A percentile compares a stretch with the other conserved stretches of the same genome.
Evolutionary conservation across 2,797 vertebrate genomes (phyloP).

Genomic region (Sebastes minor): DNA sequence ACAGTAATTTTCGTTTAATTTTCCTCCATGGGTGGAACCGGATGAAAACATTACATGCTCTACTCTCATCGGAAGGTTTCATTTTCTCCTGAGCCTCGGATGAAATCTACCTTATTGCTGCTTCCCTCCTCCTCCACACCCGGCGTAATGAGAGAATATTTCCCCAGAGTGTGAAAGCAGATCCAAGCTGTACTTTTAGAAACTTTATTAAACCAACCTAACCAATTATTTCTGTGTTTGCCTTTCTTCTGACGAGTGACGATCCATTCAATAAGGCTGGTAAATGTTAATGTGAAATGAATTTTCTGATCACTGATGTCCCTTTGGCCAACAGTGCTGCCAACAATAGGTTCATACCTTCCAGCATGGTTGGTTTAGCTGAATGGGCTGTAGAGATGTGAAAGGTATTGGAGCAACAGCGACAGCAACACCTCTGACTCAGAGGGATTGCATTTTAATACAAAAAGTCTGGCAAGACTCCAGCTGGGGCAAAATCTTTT

Average conservation of each 20-base stretch:
- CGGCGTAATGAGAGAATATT: conserved; percentile 83
- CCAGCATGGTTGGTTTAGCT: conserved; percentile 8
- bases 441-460: conserved; percentile 65
- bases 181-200: conserved; percentile 74
- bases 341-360: conserved; percentile 27
- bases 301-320: conserved; percentile 36
- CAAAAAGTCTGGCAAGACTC: conserved; percentile 53
- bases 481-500: conserved; percentile 64
- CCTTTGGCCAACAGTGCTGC: background rate
- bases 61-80: conserved; percentile 74
- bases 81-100: conserved; percentile 74
- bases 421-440: conserved; percentile 36
- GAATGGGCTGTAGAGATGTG: conserved; percentile 4
- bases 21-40: conserved; percentile 65
- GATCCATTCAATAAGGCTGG: conserved; percentile 48
- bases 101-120: conserved; percentile 80
- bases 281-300: conserved; percentile 65
- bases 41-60: conserved; percentile 77
- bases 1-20: conserved; percentile 73
- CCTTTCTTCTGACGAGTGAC: conserved; percentile 52
- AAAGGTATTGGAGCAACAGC: conserved; percentile 15
- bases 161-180: conserved; percentile 76
- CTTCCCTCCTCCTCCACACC: conserved; percentile 68
- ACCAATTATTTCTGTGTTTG: conserved; percentile 73
- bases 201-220: conserved; percentile 82